A percentile compares a stretch with the other conserved stretches of the same genome.
Evolutionary conservation across 1,140 invertebrate species (phyloP).

Genomic region (Phymastichus coffea): DNA sequence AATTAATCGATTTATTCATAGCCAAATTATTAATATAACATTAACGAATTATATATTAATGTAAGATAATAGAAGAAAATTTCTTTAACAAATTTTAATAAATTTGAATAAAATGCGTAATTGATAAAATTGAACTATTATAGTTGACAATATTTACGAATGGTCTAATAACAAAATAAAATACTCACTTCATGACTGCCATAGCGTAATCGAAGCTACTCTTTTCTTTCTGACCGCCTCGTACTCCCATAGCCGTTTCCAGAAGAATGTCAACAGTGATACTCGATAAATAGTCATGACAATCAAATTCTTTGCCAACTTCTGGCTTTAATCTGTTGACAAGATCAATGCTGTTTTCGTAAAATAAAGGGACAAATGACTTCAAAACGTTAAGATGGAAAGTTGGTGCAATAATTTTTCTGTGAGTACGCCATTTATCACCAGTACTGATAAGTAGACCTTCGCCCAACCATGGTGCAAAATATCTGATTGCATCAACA

Average conservation of each 20-base stretch:
- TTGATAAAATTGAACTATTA: too few species aligned
- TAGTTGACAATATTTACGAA: too few species aligned
- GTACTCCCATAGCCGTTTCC: constrained; percentile 74
- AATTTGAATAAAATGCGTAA: too few species aligned
- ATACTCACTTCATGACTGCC: constrained; percentile 68
- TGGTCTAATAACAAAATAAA: too few species aligned
- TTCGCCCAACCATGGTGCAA: constrained; percentile 88
- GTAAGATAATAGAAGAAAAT: too few species aligned
- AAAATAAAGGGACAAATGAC: constrained; percentile 84
- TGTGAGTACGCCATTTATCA: constrained; percentile 79
- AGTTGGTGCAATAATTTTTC: constrained; percentile 89
- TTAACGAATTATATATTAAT: too few species aligned
- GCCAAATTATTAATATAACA: too few species aligned
- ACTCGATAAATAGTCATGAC: constrained; percentile 80
- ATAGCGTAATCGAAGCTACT: constrained; percentile 69
- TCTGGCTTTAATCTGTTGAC: constrained; percentile 67
- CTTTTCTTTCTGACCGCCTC: constrained; percentile 61
- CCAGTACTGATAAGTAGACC: constrained; percentile 81
- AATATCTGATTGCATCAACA: constrained; percentile 60
- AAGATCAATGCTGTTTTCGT: constrained; percentile 74
- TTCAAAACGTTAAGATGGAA: constrained; percentile 92
- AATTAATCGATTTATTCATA: too few species aligned
- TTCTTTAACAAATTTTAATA: too few species aligned
- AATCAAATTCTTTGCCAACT: constrained; percentile 71
- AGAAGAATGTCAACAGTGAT: constrained; percentile 87